Percentiles rank a stretch among this genome's conserved stretches.
phyloP scores from a whole-genome alignment of 53 echinoderm and acorn worm species.

The Luidia sarsii region DNA sequence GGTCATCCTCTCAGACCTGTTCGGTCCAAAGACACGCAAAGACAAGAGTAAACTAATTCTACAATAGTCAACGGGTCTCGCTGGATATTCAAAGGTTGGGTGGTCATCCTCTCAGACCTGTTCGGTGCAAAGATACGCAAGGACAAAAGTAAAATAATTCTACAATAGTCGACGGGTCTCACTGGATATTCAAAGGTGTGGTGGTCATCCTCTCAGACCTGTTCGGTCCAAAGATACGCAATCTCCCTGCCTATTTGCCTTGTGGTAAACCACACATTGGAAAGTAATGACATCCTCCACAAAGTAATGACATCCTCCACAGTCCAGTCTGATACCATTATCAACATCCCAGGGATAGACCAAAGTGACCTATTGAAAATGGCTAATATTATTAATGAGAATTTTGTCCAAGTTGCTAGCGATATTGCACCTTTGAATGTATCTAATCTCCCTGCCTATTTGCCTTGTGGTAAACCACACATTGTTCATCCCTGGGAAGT shows the following conservation, averaged over 20 bases:
- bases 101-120: too few relatives aligned
- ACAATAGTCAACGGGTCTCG: too few relatives aligned
- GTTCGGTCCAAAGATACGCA: neutral
- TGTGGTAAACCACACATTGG: neutral
- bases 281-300: too few relatives aligned
- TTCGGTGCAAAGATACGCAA: too few relatives aligned
- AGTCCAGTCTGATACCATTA: neutral
- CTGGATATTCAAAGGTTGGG: too few relatives aligned
- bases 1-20: too few relatives aligned
- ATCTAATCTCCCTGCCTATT: neutral
- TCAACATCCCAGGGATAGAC: neutral
- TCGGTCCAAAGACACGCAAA: too few relatives aligned
- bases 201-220: too few relatives aligned
- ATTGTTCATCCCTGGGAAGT: neutral
- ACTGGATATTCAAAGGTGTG: too few relatives aligned
- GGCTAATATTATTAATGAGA: neutral
- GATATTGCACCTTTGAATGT: neutral
- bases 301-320: constrained; percentile 1
- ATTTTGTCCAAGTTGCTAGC: neutral
- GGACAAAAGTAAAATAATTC: too few relatives aligned
- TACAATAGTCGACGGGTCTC: too few relatives aligned
- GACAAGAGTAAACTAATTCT: too few relatives aligned
- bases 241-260: constrained; percentile 3
- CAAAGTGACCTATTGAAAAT: neutral
- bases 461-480: neutral